Conservation (phyloP, 2,113 vertebrate genomes). For the Leptocoma aspasia region DNA sequence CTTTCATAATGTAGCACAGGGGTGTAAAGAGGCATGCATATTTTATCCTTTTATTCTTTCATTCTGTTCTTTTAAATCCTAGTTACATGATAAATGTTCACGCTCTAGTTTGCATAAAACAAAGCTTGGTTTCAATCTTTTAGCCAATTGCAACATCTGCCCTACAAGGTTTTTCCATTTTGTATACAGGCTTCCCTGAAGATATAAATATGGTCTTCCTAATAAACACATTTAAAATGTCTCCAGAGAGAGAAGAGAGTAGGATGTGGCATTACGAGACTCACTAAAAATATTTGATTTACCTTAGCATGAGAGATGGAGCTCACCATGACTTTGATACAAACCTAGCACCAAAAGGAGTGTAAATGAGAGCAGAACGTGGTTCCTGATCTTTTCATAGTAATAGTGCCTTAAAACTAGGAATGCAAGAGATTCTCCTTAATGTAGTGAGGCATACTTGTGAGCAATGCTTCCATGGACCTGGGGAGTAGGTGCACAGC, state of each 20-base stretch:
- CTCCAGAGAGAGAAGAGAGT: constrained; percentile 22
- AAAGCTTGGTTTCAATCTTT: constrained; percentile 63
- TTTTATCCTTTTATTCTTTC: constrained; percentile 4
- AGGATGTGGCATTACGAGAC: neutral
- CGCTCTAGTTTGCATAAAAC: constrained; percentile 59
- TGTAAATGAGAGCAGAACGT: neutral
- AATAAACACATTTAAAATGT: constrained; percentile 45
- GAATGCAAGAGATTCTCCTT: neutral
- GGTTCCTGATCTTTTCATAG: neutral
- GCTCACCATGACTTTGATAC: neutral
- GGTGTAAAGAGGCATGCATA: neutral
- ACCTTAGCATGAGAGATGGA: neutral
- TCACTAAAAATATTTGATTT: constrained; percentile 38
- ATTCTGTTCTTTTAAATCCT: constrained; percentile 50
- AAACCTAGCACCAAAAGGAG: neutral
- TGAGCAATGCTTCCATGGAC: neutral
- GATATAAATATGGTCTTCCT: constrained; percentile 58
- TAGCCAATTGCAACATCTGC: constrained; percentile 66
- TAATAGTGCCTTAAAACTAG: neutral
- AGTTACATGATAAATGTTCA: constrained; percentile 54
- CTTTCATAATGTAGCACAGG: neutral
- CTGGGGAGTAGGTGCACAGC: neutral
- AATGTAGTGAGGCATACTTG: neutral
- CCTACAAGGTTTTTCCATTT: constrained; percentile 57
- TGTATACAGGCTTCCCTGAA: constrained; percentile 57